Percentiles rank a stretch among this genome's conserved stretches.
Conservation (phyloP, 2,888 invertebrate species). For the Sepiola atlantica region DNA sequence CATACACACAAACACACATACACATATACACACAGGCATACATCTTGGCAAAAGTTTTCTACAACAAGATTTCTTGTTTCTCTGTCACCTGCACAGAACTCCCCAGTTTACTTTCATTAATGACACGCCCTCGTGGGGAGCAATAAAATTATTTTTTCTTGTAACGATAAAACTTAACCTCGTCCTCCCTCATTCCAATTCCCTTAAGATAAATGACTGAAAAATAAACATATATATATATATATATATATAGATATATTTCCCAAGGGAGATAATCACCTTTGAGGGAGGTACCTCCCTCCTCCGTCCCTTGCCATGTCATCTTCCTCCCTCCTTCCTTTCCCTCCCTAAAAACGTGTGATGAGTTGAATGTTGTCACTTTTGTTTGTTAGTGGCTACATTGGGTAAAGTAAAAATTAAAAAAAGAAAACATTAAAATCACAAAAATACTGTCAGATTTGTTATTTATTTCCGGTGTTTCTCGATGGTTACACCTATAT, state of each 20-base stretch:
- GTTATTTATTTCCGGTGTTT: background rate
- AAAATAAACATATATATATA: too few species aligned
- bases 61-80: background rate
- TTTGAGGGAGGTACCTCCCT: background rate
- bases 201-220: background rate
- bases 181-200: background rate
- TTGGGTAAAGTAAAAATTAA: background rate
- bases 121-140: conserved; percentile 32
- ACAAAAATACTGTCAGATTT: background rate
- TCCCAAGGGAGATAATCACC: conserved; percentile 8
- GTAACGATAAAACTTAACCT: conserved; percentile 11
- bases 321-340: background rate
- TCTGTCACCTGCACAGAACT: background rate
- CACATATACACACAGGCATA: background rate
- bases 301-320: background rate
- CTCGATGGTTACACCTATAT: background rate
- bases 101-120: background rate
- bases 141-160: background rate
- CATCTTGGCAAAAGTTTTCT: background rate
- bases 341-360: background rate
- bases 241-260: background rate
- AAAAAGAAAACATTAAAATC: too few species aligned
- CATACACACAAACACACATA: background rate
- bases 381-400: background rate
- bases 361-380: background rate